phyloP scores from a whole-genome alignment of 1,140 invertebrate genomes.

The Cheumatopsyche charites region DNA sequence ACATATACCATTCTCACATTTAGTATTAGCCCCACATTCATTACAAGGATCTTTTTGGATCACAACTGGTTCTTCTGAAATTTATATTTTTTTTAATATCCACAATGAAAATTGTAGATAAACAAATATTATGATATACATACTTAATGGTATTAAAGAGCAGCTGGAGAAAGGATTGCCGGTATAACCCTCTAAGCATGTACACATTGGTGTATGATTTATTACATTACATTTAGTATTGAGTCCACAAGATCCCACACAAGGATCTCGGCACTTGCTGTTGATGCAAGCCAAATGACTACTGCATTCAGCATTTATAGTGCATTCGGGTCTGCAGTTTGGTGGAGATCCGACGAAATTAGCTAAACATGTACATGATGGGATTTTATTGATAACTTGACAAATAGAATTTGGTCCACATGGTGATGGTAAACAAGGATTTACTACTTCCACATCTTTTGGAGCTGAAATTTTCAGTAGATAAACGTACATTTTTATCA shows the following conservation, averaged over 20 bases:
- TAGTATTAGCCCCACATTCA: slow-evolving; percentile 74
- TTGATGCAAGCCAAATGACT: slow-evolving; percentile 68
- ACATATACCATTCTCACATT: slow-evolving; percentile 78
- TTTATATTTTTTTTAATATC: no score
- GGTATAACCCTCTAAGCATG: slow-evolving; percentile 66
- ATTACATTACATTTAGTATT: slow-evolving; percentile 66
- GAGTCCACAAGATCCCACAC: slow-evolving; percentile 70
- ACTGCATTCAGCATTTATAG: slow-evolving; percentile 70
- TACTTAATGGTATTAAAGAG: slow-evolving; percentile 48
- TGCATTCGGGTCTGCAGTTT: slow-evolving; percentile 72
- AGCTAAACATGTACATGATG: slow-evolving; percentile 68
- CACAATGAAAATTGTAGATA: no score
- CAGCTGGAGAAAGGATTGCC: slow-evolving; percentile 73
- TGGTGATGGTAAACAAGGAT: slow-evolving; percentile 67
- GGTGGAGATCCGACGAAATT: slow-evolving; percentile 67
- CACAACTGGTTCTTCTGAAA: slow-evolving; percentile 35
- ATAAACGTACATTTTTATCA: neutral
- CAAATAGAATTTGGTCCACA: slow-evolving; percentile 73
- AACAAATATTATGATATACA: slow-evolving; percentile 30
- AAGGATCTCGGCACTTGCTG: slow-evolving; percentile 72
- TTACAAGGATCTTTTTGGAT: slow-evolving; percentile 63
- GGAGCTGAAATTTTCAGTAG: slow-evolving; percentile 39
- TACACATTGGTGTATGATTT: slow-evolving; percentile 68
- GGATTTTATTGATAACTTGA: slow-evolving; percentile 61
- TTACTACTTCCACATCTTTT: slow-evolving; percentile 52